phyloP scores from a whole-genome alignment of 1,140 invertebrate species.

The Bombus turneri region DNA sequence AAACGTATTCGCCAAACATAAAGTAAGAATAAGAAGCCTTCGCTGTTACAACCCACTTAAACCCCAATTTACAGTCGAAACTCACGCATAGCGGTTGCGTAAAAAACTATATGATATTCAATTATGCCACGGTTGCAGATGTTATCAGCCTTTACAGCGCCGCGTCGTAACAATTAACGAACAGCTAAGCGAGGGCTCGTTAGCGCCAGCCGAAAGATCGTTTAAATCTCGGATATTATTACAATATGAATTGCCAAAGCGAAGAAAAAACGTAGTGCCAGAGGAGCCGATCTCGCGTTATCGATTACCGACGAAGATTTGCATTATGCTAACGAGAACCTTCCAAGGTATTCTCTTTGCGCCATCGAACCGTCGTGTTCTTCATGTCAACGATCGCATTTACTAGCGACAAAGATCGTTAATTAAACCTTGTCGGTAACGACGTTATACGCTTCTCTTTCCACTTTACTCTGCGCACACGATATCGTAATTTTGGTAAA shows the following conservation, averaged over 20 bases:
- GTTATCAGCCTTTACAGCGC: background rate
- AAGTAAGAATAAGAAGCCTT: too few species aligned
- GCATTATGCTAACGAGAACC: conserved; percentile 44
- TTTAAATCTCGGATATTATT: background rate
- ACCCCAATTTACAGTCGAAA: background rate
- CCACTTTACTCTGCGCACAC: background rate
- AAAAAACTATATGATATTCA: conserved; percentile 22
- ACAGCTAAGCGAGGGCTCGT: conserved; percentile 16
- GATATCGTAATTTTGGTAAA: conserved; percentile 40
- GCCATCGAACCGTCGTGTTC: background rate
- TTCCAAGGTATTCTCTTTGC: background rate
- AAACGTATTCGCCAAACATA: too few species aligned
- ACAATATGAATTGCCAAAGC: background rate
- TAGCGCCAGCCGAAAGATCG: conserved; percentile 20
- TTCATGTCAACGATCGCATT: background rate
- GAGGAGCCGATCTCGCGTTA: background rate
- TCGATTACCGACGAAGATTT: conserved; percentile 41
- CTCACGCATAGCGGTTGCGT: background rate
- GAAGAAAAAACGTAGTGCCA: background rate
- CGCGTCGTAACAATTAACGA: conserved; percentile 34
- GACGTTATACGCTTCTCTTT: background rate
- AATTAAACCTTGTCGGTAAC: conserved; percentile 26
- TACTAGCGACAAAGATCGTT: conserved; percentile 22
- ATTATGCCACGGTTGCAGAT: conserved; percentile 25
- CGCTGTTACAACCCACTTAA: background rate